Evolutionary conservation across 2,888 invertebrate species (phyloP).

Genomic region (Dichetophora obliterata): DNA sequence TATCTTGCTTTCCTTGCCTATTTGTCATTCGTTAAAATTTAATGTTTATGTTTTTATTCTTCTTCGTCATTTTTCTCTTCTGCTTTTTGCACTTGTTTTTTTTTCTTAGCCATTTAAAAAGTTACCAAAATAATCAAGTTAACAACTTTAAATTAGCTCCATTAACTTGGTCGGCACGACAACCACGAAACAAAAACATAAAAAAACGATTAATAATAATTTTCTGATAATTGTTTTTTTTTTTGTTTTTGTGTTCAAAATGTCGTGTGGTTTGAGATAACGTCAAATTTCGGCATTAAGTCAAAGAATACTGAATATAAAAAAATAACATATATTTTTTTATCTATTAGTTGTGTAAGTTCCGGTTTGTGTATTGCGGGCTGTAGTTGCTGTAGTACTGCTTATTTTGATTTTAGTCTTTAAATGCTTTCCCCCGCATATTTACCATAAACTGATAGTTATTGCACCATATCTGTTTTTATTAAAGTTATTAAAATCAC

Average conservation of each 20-base stretch:
- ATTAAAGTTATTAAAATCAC: no score
- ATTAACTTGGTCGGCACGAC: constrained; percentile 1
- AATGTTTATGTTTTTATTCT: neutral
- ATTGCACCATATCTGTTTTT: no score
- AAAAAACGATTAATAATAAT: neutral
- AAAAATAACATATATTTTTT: no score
- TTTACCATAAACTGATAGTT: no score
- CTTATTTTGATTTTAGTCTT: no score
- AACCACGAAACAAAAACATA: neutral
- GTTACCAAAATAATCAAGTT: constrained; percentile 1
- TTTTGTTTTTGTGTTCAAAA: neutral
- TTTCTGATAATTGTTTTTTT: neutral
- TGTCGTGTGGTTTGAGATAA: neutral
- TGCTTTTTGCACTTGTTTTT: neutral
- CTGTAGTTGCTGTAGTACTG: no score
- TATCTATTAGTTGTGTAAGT: no score
- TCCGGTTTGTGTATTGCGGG: no score
- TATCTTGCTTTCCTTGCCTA: neutral
- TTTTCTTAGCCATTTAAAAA: neutral
- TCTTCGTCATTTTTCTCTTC: neutral
- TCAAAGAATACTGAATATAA: neutral
- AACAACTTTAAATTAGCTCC: constrained; percentile 17
- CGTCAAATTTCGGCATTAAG: constrained; percentile 5
- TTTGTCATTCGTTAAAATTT: neutral
- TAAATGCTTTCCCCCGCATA: no score